A percentile compares a stretch with the other conserved stretches of the same genome.
Conservation (phyloP, 2,888 invertebrate species). For the Drosophila austrosaltans region DNA sequence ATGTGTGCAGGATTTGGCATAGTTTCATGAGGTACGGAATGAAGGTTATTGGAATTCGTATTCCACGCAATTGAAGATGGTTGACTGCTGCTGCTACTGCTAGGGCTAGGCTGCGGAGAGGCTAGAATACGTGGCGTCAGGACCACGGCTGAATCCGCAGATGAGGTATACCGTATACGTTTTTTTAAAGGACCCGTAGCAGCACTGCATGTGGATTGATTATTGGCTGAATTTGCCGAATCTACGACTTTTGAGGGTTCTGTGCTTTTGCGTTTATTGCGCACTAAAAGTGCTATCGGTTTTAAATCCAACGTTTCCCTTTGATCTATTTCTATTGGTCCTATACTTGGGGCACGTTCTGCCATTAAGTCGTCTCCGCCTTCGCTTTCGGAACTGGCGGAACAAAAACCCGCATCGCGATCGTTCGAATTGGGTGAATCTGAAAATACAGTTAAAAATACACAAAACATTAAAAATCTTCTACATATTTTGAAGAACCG, state of each 20-base stretch:
- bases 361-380: conserved; percentile 87
- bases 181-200: conserved; percentile 88
- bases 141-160: conserved; percentile 75
- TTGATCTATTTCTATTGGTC: conserved; percentile 86
- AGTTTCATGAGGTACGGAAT: conserved; percentile 58
- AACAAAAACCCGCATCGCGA: conserved; percentile 89
- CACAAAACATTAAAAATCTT: conserved; percentile 19
- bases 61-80: conserved; percentile 68
- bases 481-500: conserved; percentile 42
- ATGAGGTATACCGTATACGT: conserved; percentile 86
- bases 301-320: conserved; percentile 87
- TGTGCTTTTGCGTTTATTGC: conserved; percentile 88
- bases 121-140: conserved; percentile 80
- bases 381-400: conserved; percentile 84
- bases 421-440: conserved; percentile 83
- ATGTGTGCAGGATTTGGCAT: conserved; percentile 84
- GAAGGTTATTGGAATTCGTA: neutral
- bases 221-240: conserved; percentile 21
- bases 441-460: conserved; percentile 61
- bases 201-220: conserved; percentile 24
- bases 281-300: conserved; percentile 84
- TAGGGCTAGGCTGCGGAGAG: conserved; percentile 83
- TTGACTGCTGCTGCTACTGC: conserved; percentile 41
- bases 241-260: conserved; percentile 87
- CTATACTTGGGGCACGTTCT: conserved; percentile 84